phyloP scores from a whole-genome alignment of 2,113 vertebrate species.

The Tamias sibiricus region DNA sequence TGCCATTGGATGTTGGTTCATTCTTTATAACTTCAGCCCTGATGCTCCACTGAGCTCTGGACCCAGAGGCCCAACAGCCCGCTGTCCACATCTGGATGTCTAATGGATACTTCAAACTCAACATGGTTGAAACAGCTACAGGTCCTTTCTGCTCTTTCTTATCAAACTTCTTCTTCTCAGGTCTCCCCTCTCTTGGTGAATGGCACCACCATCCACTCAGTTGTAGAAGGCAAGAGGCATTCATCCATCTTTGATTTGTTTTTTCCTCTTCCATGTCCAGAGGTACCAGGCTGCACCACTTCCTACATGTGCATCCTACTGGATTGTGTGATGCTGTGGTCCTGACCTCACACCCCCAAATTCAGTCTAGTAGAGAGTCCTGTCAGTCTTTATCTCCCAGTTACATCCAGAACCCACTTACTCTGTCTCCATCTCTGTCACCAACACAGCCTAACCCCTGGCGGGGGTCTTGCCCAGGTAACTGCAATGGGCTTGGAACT shows the following conservation, averaged over 20 bases:
- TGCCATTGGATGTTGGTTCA: neutral
- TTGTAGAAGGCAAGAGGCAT: neutral
- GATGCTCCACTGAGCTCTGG: neutral
- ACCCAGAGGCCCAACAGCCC: neutral
- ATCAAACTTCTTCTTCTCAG: neutral
- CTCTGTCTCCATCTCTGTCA: neutral
- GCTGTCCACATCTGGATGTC: neutral
- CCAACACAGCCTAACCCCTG: neutral
- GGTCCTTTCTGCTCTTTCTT: fast-evolving
- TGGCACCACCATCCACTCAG: neutral
- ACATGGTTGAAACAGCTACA: neutral
- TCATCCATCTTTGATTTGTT: neutral
- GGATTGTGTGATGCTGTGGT: neutral
- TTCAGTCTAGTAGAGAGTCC: neutral
- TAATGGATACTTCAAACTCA: neutral
- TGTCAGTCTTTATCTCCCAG: neutral
- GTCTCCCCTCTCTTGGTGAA: neutral
- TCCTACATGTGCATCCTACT: neutral
- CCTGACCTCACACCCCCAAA: neutral
- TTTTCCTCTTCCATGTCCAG: neutral
- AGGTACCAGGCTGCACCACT: no score
- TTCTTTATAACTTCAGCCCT: neutral
- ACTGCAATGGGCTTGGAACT: neutral
- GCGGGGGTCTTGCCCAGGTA: neutral
- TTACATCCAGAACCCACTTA: neutral